Percentiles rank a stretch among this genome's conserved stretches.
These are phyloP conservation scores for Resseliella maxima DNA, from an alignment of 2,888 invertebrate genomes.

Conservation along the genomic window DNA sequence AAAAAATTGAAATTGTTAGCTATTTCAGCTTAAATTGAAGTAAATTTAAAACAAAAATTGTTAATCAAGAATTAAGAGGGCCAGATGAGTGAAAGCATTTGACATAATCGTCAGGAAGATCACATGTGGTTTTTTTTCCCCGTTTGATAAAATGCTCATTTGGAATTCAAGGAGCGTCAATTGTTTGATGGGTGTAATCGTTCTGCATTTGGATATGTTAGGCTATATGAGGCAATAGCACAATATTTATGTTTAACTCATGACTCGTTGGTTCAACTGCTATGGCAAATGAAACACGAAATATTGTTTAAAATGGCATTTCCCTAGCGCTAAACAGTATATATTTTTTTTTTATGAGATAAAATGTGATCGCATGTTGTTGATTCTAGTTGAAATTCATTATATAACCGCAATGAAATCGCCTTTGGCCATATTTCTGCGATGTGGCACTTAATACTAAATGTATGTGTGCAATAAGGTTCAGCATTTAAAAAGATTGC, in stretches of 20 bases:
- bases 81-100: background rate
- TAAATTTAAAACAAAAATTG: conserved; percentile 4
- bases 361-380: conserved; percentile 34
- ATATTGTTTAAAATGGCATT: background rate
- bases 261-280: no score
- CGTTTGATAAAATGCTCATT: background rate
- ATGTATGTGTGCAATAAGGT: background rate
- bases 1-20: background rate
- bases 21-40: background rate
- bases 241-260: background rate
- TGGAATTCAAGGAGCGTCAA: background rate
- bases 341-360: conserved; percentile 14
- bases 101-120: background rate
- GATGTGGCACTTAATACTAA: no score
- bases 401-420: conserved; percentile 27
- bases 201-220: background rate
- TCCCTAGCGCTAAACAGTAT: conserved; percentile 1
- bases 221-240: background rate
- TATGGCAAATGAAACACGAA: background rate
- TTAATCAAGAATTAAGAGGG: conserved; percentile 49
- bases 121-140: conserved; percentile 29
- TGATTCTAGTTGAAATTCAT: background rate
- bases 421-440: background rate
- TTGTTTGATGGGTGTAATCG: background rate
- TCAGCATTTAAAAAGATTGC: no score